Base-by-base conservation (phyloP, 1,140 invertebrate genomes). In the Drosophila trapezifrons region DNA sequence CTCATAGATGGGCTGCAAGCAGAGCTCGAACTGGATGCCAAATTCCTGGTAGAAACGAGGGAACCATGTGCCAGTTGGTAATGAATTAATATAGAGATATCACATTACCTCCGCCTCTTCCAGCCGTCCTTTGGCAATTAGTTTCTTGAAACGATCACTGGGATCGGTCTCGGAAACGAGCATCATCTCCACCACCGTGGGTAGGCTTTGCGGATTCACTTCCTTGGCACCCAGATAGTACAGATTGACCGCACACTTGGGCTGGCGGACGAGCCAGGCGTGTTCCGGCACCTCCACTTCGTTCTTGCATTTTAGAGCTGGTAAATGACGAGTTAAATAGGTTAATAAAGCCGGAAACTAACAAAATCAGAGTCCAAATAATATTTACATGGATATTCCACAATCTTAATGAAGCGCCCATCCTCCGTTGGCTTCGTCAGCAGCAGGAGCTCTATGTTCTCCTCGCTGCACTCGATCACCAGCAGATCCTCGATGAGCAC, bases 141-240 rank as follows among this genome's bases (percentile, higher is more conserved):
- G 55, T 75, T 92, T 92, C 20, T 91, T 92, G 7, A 92, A 87
- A 4, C 91, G 83, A 72, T 92, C 82, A 52, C 80, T 86, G 2
- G 91, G 91, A 69, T 92, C 87, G 2, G 91, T 91, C 59, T 92
- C 91, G 1, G 90, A 85, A 0, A 92, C 90, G 25, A 91, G 62
- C 73, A 89, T 77, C 90, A 92, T 91, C 67, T 92, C 84, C 20
- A 92, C 78, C 40, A 83, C 74, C 9, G 74, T 64, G 0, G 90
- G 84, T 10, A 83, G 29, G 12, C 69, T 57, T 2, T 25, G 18
- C 2, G 9, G 42, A 47, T 76, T 77, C 4, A 40, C 2, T 2
- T 81, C 25, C 20, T 76, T 74, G 5, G 87, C 77, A 3, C 76
- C 75, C 43, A 92, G 51, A 56, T 91, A 92, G 42, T 92, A 92